phyloP scores from a whole-genome alignment of 2,888 invertebrate species.

The Dione vanillae region DNA sequence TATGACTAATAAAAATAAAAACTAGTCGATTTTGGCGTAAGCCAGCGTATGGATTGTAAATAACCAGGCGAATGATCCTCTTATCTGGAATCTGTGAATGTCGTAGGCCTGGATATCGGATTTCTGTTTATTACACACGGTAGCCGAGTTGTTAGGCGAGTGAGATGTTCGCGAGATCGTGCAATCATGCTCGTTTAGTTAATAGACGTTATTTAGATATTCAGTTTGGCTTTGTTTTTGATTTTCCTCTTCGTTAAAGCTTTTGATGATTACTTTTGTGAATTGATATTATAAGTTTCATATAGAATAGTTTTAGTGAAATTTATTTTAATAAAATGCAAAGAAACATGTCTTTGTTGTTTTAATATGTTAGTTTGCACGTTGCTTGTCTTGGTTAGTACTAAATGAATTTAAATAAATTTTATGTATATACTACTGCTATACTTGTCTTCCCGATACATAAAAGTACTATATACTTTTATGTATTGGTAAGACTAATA shows the following conservation, averaged over 20 bases:
- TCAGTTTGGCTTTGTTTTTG: slow-evolving; percentile 29
- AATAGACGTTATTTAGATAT: slow-evolving; percentile 30
- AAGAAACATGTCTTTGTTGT: too few relatives aligned
- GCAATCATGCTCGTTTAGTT: slow-evolving; percentile 54
- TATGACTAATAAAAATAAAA: slow-evolving; percentile 32
- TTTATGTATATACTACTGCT: too few relatives aligned
- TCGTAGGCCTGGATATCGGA: slow-evolving; percentile 73
- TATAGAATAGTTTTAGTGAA: too few relatives aligned
- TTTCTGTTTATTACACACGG: slow-evolving; percentile 78
- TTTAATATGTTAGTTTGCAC: too few relatives aligned
- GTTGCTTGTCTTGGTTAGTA: too few relatives aligned
- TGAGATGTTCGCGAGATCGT: slow-evolving; percentile 71
- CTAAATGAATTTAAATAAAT: too few relatives aligned
- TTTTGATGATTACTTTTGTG: neutral
- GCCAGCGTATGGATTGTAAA: slow-evolving; percentile 63
- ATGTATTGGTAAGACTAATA: too few relatives aligned
- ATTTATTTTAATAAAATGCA: too few relatives aligned
- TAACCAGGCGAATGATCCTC: slow-evolving; percentile 70
- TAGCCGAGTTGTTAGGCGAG: slow-evolving; percentile 66
- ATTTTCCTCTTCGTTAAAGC: slow-evolving; percentile 1
- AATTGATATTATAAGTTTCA: too few relatives aligned
- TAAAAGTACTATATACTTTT: too few relatives aligned
- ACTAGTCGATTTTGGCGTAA: slow-evolving; percentile 64
- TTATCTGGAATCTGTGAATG: slow-evolving; percentile 76
- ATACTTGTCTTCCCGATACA: too few relatives aligned